Percentiles rank a stretch among this genome's conserved stretches.
Evolutionary conservation across 2,797 vertebrate genomes (phyloP).

Genomic region (Tokudaia tokunoshimensis): DNA sequence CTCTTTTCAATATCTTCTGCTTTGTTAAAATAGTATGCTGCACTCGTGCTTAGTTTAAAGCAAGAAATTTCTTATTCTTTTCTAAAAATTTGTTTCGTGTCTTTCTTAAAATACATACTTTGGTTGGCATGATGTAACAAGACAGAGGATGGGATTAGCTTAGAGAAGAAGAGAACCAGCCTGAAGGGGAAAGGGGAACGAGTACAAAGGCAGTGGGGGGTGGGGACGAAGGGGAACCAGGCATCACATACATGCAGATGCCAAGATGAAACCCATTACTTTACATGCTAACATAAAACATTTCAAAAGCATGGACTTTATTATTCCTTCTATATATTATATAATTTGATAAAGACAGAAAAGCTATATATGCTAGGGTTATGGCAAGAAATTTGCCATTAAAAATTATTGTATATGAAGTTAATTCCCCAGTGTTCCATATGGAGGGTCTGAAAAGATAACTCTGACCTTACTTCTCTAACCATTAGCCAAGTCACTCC

Average conservation of each 20-base stretch:
- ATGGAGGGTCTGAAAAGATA: not conserved
- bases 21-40: slow-evolving; percentile 4
- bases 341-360: slow-evolving; percentile 75
- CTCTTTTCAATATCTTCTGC: not conserved
- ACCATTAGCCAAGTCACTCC: not conserved
- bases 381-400: not conserved
- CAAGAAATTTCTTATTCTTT: slow-evolving; percentile 11
- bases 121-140: not conserved
- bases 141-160: not conserved
- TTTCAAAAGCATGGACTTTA: not conserved
- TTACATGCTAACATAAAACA: not conserved
- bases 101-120: slow-evolving; percentile 34
- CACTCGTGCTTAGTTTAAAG: not conserved
- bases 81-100: slow-evolving; percentile 38
- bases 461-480: not conserved
- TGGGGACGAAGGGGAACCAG: not conserved
- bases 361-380: not conserved
- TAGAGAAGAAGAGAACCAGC: not conserved
- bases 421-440: not conserved
- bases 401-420: slow-evolving; percentile 1
- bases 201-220: not conserved
- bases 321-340: slow-evolving; percentile 58
- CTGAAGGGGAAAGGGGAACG: not conserved
- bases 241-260: not conserved
- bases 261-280: not conserved